phyloP scores from a whole-genome alignment of 2,797 vertebrate genomes.

The Sebastes itinus region DNA sequence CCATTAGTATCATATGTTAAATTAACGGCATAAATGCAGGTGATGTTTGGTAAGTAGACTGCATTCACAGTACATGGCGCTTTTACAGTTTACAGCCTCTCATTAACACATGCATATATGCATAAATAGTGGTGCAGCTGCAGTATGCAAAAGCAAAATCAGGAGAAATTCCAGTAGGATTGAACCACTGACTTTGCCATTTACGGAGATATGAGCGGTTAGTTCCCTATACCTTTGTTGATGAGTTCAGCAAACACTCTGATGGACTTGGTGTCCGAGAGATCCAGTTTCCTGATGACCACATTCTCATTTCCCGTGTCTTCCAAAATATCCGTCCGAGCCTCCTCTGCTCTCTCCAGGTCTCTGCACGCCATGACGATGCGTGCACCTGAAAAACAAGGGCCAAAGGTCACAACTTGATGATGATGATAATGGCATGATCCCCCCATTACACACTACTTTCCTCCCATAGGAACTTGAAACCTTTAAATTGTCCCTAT shows the following conservation, averaged over 20 bases:
- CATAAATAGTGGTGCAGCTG: not conserved
- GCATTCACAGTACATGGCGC: not conserved
- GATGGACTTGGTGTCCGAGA: slow-evolving; percentile 90
- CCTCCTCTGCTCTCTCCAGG: slow-evolving; percentile 86
- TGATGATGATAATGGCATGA: not conserved
- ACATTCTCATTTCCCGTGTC: slow-evolving; percentile 89
- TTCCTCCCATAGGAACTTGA: not conserved
- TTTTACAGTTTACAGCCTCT: not conserved
- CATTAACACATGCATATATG: not conserved
- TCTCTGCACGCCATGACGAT: slow-evolving; percentile 93
- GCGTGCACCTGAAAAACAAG: slow-evolving; percentile 84
- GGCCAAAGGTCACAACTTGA: not conserved
- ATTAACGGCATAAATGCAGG: not conserved
- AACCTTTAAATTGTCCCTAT: not conserved
- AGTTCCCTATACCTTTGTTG: slow-evolving; percentile 83
- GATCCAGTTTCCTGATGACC: slow-evolving; percentile 87
- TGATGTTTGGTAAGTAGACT: not conserved
- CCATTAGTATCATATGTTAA: not conserved
- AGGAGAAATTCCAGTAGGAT: not conserved
- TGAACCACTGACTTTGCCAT: too few species aligned
- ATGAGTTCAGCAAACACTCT: slow-evolving; percentile 88
- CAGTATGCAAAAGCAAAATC: not conserved
- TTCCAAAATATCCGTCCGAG: slow-evolving; percentile 85
- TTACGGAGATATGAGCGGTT: too few species aligned
- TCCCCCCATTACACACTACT: not conserved